A percentile compares a stretch with the other conserved stretches of the same genome.
These are phyloP conservation scores for Zonitis immaculata DNA, from an alignment of 2,888 invertebrate genomes.

Conservation along the genomic window DNA sequence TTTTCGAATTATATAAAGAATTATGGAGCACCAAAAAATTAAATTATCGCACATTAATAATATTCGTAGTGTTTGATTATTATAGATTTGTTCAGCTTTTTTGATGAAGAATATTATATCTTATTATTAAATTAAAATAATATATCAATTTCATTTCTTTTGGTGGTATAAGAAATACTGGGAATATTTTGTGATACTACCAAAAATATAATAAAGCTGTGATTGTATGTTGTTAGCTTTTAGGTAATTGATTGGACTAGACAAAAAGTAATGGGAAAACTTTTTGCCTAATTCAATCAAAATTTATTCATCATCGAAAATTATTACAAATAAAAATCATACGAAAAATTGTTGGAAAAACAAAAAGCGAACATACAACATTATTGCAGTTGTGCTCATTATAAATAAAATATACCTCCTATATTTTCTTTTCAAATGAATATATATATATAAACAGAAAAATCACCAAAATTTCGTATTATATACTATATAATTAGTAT, in stretches of 20 bases:
- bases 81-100: background rate
- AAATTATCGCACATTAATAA: background rate
- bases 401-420: constrained; percentile 18
- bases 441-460: background rate
- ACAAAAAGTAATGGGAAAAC: constrained; percentile 48
- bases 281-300: constrained; percentile 40
- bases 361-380: constrained; percentile 31
- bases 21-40: constrained; percentile 8
- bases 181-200: constrained; percentile 51
- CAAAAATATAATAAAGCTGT: constrained; percentile 45
- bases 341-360: constrained; percentile 1
- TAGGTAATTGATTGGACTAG: constrained; percentile 29
- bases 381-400: constrained; percentile 29
- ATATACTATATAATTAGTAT: constrained; percentile 12
- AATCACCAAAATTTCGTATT: constrained; percentile 7
- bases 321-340: constrained; percentile 10
- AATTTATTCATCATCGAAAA: constrained; percentile 26
- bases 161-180: constrained; percentile 50
- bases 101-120: constrained; percentile 7
- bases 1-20: background rate
- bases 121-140: constrained; percentile 27
- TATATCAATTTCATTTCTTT: constrained; percentile 35
- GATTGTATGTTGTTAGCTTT: constrained; percentile 44
- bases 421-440: constrained; percentile 15
- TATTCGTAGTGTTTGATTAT: too few species aligned